These are phyloP conservation scores for Cyclopterus lumpus DNA, from an alignment of 2,797 vertebrate species.

Conservation along the genomic window DNA sequence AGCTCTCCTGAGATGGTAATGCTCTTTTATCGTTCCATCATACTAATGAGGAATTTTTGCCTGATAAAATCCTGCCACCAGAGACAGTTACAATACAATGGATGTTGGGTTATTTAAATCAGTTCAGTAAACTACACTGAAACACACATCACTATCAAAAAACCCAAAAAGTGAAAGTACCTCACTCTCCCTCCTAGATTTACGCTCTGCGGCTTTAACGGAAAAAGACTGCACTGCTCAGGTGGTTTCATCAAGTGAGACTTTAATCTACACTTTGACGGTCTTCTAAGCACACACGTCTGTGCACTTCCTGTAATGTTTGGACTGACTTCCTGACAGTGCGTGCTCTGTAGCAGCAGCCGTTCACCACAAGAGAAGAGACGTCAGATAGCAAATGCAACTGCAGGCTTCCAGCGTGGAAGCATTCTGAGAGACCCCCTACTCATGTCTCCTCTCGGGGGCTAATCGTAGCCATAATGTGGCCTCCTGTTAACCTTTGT, in stretches of 20 bases:
- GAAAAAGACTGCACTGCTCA: constrained; percentile 50
- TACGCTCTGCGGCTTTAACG: constrained; percentile 25
- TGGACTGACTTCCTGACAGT: constrained; percentile 79
- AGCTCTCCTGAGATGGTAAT: constrained; percentile 1
- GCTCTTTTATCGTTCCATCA: not conserved
- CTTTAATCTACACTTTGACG: constrained; percentile 51
- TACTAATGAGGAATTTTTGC: not conserved
- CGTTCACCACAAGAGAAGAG: constrained; percentile 75
- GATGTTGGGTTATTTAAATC: not conserved
- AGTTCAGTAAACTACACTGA: not conserved
- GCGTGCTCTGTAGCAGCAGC: constrained; percentile 67
- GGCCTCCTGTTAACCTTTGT: not conserved
- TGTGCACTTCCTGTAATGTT: constrained; percentile 78
- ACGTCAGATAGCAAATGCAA: constrained; percentile 18
- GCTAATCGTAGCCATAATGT: not conserved
- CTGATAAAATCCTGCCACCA: not conserved
- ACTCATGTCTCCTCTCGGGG: not conserved
- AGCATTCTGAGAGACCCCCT: not conserved
- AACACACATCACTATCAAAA: not conserved
- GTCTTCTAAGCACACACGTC: constrained; percentile 53
- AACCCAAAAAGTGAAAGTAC: constrained; percentile 8
- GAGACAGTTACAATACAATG: not conserved
- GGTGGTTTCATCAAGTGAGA: constrained; percentile 57
- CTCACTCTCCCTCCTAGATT: constrained; percentile 15
- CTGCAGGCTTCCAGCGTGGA: not conserved